Conservation (phyloP, 2,797 vertebrate species). For the Euthynnus affinis region DNA sequence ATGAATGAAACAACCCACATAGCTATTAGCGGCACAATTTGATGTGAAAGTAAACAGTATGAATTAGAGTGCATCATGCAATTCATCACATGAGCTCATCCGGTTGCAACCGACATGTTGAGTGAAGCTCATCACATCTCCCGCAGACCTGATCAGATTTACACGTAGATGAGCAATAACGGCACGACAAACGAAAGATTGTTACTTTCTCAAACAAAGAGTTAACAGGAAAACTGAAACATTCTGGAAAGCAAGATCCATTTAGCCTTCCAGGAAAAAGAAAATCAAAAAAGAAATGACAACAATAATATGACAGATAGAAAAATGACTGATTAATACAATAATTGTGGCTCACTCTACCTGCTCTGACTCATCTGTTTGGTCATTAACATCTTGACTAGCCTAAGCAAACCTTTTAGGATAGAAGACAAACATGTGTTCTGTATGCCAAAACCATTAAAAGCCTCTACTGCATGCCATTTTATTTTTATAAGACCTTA, state of each 20-base stretch:
- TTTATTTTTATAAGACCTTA: no score
- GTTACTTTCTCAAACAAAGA: background rate
- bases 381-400: no score
- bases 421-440: no score
- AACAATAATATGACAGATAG: background rate
- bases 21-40: conserved; percentile 15
- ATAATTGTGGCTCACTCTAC: no score
- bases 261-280: conserved; percentile 12
- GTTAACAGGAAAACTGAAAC: background rate
- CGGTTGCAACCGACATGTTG: background rate
- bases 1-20: conserved; percentile 29
- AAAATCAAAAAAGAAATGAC: background rate
- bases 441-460: no score
- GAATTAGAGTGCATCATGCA: conserved; percentile 5
- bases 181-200: background rate
- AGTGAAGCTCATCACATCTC: conserved; percentile 12
- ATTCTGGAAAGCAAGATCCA: background rate
- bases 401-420: no score
- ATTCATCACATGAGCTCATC: background rate
- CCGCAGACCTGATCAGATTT: conserved; percentile 6
- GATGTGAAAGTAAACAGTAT: conserved; percentile 23
- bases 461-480: no score
- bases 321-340: no score
- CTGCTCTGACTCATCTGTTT: no score
- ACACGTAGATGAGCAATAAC: background rate